phyloP scores from a whole-genome alignment of 2,888 invertebrate genomes.

The Drosophila kanekoi region DNA sequence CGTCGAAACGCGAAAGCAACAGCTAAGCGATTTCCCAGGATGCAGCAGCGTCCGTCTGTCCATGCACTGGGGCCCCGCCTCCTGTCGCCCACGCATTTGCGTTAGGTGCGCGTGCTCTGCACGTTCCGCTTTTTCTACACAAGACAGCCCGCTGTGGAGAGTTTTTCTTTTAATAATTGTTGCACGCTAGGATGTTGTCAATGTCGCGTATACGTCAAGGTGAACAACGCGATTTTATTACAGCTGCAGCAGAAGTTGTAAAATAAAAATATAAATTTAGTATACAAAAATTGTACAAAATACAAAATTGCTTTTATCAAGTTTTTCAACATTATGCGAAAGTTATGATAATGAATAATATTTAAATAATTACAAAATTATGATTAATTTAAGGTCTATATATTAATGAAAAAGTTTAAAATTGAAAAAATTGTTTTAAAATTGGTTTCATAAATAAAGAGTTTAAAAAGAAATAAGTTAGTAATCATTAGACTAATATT shows the following conservation, averaged over 20 bases:
- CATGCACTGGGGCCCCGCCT: conserved; percentile 61
- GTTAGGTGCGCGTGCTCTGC: conserved; percentile 73
- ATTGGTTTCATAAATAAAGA: not conserved
- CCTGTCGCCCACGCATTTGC: conserved; percentile 65
- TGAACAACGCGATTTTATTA: conserved; percentile 20
- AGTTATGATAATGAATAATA: too few species aligned
- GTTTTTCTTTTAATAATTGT: conserved; percentile 74
- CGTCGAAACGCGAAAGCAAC: conserved; percentile 71
- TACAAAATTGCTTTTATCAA: too few species aligned
- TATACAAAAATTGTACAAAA: too few species aligned
- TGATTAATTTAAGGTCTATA: not conserved
- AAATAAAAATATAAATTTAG: not conserved
- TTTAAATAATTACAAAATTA: not conserved
- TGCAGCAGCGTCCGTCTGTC: conserved; percentile 56
- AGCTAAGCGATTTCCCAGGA: conserved; percentile 80
- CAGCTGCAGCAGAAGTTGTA: not conserved
- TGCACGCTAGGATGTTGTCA: conserved; percentile 60
- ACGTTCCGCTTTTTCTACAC: conserved; percentile 57
- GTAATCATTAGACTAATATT: not conserved
- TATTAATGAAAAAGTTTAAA: too few species aligned
- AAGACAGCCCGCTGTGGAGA: conserved; percentile 57
- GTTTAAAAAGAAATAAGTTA: not conserved
- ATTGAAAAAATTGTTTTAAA: not conserved
- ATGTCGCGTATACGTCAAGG: conserved; percentile 58
- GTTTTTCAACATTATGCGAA: too few species aligned